phyloP scores from a whole-genome alignment of 2,888 invertebrate species.

The Apodemia duryi region DNA sequence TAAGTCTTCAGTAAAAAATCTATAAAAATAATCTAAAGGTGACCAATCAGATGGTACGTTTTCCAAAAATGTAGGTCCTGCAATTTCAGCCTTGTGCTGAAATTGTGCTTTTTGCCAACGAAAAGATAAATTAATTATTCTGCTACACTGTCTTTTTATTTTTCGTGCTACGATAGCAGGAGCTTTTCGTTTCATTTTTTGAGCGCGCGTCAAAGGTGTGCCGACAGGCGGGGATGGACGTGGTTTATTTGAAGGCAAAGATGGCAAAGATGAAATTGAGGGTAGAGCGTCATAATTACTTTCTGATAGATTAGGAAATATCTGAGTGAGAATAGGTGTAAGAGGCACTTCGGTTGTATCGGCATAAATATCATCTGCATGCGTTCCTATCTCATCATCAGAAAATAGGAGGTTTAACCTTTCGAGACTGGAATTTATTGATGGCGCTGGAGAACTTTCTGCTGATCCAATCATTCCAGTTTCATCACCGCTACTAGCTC shows the following conservation, averaged over 20 bases:
- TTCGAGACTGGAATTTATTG: slow-evolving; percentile 24
- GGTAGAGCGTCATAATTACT: slow-evolving; percentile 1
- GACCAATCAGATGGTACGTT: slow-evolving; percentile 19
- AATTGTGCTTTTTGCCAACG: slow-evolving; percentile 17
- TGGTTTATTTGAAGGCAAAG: neutral
- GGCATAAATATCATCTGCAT: slow-evolving; percentile 3
- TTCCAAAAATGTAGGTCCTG: slow-evolving; percentile 13
- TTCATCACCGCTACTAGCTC: slow-evolving; percentile 24
- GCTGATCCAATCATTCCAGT: slow-evolving; percentile 25
- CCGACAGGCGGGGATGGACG: neutral
- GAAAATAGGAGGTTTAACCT: slow-evolving; percentile 19
- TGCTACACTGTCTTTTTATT: too few relatives aligned
- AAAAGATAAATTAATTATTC: slow-evolving; percentile 18
- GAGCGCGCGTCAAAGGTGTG: slow-evolving; percentile 7
- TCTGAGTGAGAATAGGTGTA: neutral
- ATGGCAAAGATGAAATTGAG: slow-evolving; percentile 6
- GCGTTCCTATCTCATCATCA: slow-evolving; percentile 18
- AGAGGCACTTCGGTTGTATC: neutral
- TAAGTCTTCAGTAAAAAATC: slow-evolving; percentile 19
- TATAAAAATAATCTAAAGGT: slow-evolving; percentile 20
- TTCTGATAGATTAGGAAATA: neutral
- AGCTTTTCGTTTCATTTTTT: slow-evolving; percentile 4
- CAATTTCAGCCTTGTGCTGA: neutral
- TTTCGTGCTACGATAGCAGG: too few relatives aligned
- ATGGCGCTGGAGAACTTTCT: slow-evolving; percentile 24